Conservation (phyloP, 2,797 vertebrate genomes). For the Cyclopterus lumpus region DNA sequence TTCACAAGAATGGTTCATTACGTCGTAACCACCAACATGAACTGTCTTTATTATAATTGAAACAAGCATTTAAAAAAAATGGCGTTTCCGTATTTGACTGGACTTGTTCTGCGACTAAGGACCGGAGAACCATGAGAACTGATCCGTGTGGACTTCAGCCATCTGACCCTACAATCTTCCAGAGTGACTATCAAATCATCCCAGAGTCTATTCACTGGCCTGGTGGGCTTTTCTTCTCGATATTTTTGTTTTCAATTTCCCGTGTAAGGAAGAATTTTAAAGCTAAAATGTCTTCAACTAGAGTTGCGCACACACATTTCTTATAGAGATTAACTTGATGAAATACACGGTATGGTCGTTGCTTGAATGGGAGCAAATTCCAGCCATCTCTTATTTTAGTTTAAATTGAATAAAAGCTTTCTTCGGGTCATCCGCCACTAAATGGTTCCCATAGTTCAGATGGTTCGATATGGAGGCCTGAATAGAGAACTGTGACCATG, state of each 20-base stretch:
- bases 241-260: not conserved
- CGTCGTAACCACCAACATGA: not conserved
- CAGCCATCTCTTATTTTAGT: too few relatives aligned
- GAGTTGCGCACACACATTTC: too few relatives aligned
- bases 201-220: not conserved
- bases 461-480: slow-evolving; percentile 5
- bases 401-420: slow-evolving; percentile 31
- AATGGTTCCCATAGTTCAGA: slow-evolving; percentile 12
- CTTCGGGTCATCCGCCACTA: slow-evolving; percentile 1
- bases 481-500: not conserved
- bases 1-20: not conserved
- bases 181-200: not conserved
- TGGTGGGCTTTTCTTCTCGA: too few relatives aligned
- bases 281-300: not conserved
- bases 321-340: too few relatives aligned
- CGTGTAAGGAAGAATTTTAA: not conserved
- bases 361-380: not conserved
- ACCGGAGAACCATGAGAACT: too few relatives aligned
- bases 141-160: not conserved
- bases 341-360: not conserved
- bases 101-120: not conserved
- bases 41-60: not conserved
- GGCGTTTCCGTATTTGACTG: not conserved
- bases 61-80: not conserved
- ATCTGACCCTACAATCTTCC: not conserved